phyloP scores from a whole-genome alignment of 2,113 vertebrate species.

The Neolamprologus variostigma region DNA sequence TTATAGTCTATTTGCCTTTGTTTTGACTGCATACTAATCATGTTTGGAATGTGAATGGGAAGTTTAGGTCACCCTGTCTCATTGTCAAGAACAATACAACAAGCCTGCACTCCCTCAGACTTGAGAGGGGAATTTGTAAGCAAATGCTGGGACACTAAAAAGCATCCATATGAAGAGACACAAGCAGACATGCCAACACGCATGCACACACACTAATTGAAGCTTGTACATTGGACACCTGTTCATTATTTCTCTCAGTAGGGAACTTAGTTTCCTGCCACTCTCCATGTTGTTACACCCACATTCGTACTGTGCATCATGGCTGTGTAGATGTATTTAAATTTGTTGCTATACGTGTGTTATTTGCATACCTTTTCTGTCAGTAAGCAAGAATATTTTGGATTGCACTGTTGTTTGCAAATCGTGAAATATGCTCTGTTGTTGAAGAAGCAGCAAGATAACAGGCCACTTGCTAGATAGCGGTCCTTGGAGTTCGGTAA shows the following conservation, averaged over 20 bases:
- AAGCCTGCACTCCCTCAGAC: not conserved
- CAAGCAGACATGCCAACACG: not conserved
- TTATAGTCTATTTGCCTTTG: slow-evolving; percentile 32
- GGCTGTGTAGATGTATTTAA: not conserved
- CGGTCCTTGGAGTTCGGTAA: not conserved
- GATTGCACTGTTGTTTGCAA: not conserved
- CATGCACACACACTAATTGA: not conserved
- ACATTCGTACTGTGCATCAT: not conserved
- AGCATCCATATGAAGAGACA: not conserved
- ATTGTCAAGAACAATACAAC: not conserved
- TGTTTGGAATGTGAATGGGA: slow-evolving; percentile 27
- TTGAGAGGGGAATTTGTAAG: not conserved
- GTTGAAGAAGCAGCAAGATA: not conserved
- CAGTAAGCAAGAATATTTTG: not conserved
- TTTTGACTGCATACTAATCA: slow-evolving; percentile 40
- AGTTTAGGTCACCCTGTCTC: slow-evolving; percentile 25
- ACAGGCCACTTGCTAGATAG: not conserved
- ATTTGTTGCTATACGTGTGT: not conserved
- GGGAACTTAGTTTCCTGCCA: slow-evolving; percentile 15
- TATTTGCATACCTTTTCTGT: not conserved
- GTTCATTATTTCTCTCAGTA: slow-evolving; percentile 59
- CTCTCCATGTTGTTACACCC: slow-evolving; percentile 30
- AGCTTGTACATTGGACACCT: slow-evolving; percentile 44
- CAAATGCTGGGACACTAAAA: not conserved
- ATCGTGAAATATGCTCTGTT: not conserved